Percentiles rank a stretch among this genome's conserved stretches.
These are phyloP conservation scores for Choreutis nemorana DNA, from an alignment of 2,888 invertebrate species.

Conservation along the genomic window DNA sequence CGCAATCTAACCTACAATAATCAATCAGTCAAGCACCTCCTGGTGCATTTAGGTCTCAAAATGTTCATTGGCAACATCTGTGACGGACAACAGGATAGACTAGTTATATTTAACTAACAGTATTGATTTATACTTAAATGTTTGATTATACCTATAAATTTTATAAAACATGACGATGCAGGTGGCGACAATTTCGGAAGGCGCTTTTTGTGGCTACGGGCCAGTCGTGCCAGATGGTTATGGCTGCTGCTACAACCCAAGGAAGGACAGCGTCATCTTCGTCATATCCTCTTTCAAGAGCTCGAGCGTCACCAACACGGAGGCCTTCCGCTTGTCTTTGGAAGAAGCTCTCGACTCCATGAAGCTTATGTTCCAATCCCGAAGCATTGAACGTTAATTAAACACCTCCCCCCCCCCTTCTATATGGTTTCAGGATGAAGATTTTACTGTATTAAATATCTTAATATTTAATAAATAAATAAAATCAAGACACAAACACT, in stretches of 20 bases:
- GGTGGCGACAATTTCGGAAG: slow-evolving; percentile 86
- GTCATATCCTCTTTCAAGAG: slow-evolving; percentile 88
- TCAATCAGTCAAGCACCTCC: too few relatives aligned
- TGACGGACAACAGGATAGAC: too few relatives aligned
- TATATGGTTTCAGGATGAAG: too few relatives aligned
- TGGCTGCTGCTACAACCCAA: slow-evolving; percentile 95
- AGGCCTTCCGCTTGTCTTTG: slow-evolving; percentile 75
- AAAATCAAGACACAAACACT: too few relatives aligned
- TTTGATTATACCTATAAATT: not conserved
- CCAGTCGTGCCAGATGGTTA: slow-evolving; percentile 98
- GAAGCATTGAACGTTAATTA: slow-evolving; percentile 28
- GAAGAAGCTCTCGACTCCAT: slow-evolving; percentile 78
- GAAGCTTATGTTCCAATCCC: slow-evolving; percentile 70
- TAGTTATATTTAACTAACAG: too few relatives aligned
- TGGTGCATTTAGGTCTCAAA: too few relatives aligned
- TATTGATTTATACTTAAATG: too few relatives aligned
- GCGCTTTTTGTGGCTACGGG: slow-evolving; percentile 93
- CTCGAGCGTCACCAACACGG: slow-evolving; percentile 82
- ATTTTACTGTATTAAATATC: too few relatives aligned
- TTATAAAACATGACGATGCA: slow-evolving; percentile 25
- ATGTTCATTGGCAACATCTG: too few relatives aligned
- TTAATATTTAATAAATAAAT: too few relatives aligned
- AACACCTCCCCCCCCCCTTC: too few relatives aligned
- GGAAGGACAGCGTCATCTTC: slow-evolving; percentile 82
- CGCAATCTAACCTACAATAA: too few relatives aligned